Percentiles rank a stretch among this genome's conserved stretches.
Conservation (phyloP, 1,140 invertebrate genomes). For the Ganaspis sp. region DNA sequence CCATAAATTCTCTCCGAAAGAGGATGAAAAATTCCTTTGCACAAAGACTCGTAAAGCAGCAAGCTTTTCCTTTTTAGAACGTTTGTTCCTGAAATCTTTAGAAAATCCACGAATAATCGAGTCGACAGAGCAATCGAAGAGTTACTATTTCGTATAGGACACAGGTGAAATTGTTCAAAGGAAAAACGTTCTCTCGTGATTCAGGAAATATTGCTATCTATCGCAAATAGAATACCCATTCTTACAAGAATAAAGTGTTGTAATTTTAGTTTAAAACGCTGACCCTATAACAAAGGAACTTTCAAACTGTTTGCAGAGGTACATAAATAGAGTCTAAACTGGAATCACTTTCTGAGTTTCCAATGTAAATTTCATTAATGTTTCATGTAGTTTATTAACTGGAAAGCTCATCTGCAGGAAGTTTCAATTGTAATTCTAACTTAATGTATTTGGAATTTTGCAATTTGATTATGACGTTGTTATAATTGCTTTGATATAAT, state of each 20-base stretch:
- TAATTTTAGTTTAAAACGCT: neutral
- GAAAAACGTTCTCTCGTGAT: neutral
- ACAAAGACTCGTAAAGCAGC: slow-evolving; percentile 3
- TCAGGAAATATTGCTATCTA: slow-evolving; percentile 5
- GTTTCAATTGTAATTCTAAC: slow-evolving; percentile 1
- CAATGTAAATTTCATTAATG: neutral
- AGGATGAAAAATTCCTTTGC: slow-evolving; percentile 22
- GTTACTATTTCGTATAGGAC: neutral
- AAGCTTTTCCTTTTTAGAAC: slow-evolving; percentile 11
- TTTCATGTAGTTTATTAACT: slow-evolving; percentile 10
- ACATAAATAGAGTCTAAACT: neutral
- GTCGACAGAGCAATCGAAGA: slow-evolving; percentile 19
- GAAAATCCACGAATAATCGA: slow-evolving; percentile 20
- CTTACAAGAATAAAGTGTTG: neutral
- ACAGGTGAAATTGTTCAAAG: neutral
- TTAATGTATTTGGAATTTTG: slow-evolving; percentile 6
- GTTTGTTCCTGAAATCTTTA: slow-evolving; percentile 21
- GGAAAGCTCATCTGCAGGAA: neutral
- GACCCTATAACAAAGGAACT: neutral
- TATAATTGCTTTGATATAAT: neutral
- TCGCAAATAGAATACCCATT: neutral
- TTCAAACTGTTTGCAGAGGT: neutral
- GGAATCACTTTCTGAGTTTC: neutral
- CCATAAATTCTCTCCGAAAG: neutral
- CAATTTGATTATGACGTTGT: slow-evolving; percentile 12